A percentile compares a stretch with the other conserved stretches of the same genome.
phyloP scores from a whole-genome alignment of 2,888 invertebrate genomes.

The Aphodius sticticus region DNA sequence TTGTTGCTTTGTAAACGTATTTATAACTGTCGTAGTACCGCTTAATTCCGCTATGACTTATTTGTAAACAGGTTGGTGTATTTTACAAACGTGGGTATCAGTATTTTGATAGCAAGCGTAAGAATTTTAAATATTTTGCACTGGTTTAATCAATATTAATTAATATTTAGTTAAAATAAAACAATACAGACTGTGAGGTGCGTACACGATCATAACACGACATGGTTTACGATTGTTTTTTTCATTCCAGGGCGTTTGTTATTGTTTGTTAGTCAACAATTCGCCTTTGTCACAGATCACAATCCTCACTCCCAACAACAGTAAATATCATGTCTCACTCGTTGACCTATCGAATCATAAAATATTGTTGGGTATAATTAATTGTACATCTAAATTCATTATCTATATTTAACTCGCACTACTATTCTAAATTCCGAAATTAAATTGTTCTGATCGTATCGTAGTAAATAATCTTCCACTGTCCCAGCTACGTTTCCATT shows the following conservation, averaged over 20 bases:
- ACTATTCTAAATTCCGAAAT: too few species aligned
- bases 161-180: neutral
- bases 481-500: too few species aligned
- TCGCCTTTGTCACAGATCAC: neutral
- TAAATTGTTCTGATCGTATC: too few species aligned
- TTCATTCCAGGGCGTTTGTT: neutral
- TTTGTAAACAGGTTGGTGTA: neutral
- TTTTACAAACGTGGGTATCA: neutral
- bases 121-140: too few species aligned
- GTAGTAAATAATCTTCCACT: too few species aligned
- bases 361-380: too few species aligned
- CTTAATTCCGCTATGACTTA: neutral
- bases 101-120: neutral
- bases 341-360: too few species aligned
- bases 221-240: neutral
- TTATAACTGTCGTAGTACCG: neutral
- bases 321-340: too few species aligned
- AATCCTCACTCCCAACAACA: neutral
- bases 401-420: too few species aligned
- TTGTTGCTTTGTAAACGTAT: neutral
- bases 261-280: neutral
- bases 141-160: neutral
- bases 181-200: neutral
- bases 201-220: neutral
- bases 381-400: too few species aligned